A percentile compares a stretch with the other conserved stretches of the same genome.
Conservation (phyloP, 2,888 invertebrate genomes). For the Apoda limacodes region DNA sequence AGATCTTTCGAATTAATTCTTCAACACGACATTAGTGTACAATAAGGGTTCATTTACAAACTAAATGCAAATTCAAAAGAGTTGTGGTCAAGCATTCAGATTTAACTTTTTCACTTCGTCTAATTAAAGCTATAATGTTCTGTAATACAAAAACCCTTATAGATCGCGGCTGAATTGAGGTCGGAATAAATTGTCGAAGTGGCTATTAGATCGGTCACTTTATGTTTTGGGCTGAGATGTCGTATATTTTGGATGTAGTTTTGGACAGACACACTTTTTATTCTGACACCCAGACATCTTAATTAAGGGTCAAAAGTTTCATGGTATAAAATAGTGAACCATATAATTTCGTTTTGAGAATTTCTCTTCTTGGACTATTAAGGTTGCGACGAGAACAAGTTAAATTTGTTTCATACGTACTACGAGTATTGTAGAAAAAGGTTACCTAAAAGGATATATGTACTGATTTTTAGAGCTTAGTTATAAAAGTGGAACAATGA, state of each 20-base stretch:
- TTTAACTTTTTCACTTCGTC: conserved; percentile 33
- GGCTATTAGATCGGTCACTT: conserved; percentile 42
- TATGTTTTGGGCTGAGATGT: conserved; percentile 33
- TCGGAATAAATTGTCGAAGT: conserved; percentile 39
- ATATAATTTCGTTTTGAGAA: conserved; percentile 26
- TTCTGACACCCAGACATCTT: conserved; percentile 42
- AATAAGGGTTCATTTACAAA: conserved; percentile 42
- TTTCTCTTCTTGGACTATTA: too few relatives aligned
- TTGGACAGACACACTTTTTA: conserved; percentile 38
- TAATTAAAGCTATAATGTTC: conserved; percentile 45
- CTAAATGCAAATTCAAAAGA: conserved; percentile 58
- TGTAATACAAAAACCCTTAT: conserved; percentile 35
- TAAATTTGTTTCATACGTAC: too few relatives aligned
- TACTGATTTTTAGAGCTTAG: too few relatives aligned
- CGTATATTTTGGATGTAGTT: conserved; percentile 43
- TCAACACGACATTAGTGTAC: conserved; percentile 63
- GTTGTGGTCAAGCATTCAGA: conserved; percentile 47
- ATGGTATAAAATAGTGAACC: conserved; percentile 38
- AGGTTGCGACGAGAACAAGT: too few relatives aligned
- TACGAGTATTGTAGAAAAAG: too few relatives aligned
- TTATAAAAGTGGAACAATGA: too few relatives aligned
- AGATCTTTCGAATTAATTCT: conserved; percentile 56
- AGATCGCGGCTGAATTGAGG: conserved; percentile 22
- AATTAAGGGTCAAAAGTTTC: conserved; percentile 49
- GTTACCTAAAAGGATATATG: too few relatives aligned